Evolutionary conservation across 2,113 vertebrate species (phyloP), one percentile per base, ranked within the genome.

Genomic region (Numenius arquata): DNA sequence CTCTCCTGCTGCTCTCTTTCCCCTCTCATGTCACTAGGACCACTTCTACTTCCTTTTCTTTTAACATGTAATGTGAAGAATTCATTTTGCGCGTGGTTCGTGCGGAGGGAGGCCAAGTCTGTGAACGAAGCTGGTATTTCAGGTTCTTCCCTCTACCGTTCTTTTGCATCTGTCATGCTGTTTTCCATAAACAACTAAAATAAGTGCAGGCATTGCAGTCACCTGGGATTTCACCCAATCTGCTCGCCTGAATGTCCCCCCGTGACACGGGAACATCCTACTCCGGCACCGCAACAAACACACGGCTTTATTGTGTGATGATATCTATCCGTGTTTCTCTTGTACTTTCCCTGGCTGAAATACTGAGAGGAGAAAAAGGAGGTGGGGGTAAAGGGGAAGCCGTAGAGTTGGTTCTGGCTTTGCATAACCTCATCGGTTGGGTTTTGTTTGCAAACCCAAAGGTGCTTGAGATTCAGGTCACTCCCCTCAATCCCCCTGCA

Each of bases 401-500:
- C 2, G 1, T 9, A 25, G 90, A 58, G 92, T 94, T 72, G 52
- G 65, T 79, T 85, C 83, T 93, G 88, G 25, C 50, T 84, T 81
- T 94, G 88, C 73, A 56, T 88, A 89, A 90, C 84, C 93, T 95
- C 65, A 8, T 52, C 22, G 10, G 76, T 63, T 62, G 72, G 72
- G 68, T 74, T 94, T 91, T 95, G 85, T 88, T 96, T 92, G 96
- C 96, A 95, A 87, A 94, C 90, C 76, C 83, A 68, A 52, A 52
- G 66, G 81, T 95, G 89, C 67, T 94, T 96, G 94, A 90, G 95
- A 97, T 96, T 96, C 95, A 97, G 96, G 96, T 96, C 95, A 96
- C 88, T 93, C 76, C 95, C 92, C 72, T 72, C 85, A 70, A 63
- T 88, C 86, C 94, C 90, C 94, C 86, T 75, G 92, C 92, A 78